phyloP scores from a whole-genome alignment of 2,888 invertebrate species.

The Acrocyrtus sp. region DNA sequence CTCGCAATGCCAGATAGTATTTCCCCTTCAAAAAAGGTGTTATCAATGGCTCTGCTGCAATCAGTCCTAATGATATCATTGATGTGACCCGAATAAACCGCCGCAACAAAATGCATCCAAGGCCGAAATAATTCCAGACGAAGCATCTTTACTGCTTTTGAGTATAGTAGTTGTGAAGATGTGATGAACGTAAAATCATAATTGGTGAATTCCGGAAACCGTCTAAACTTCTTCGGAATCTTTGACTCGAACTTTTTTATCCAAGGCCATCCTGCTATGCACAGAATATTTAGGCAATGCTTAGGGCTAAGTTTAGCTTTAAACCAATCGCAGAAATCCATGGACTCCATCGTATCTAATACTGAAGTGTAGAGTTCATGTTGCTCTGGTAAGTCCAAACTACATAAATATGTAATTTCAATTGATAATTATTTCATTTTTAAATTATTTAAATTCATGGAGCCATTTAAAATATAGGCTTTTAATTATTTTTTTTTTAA shows the following conservation, averaged over 20 bases:
- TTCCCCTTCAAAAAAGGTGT: background rate
- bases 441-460: too few species aligned
- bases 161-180: background rate
- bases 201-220: slow-evolving; percentile 2
- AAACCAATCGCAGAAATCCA: slow-evolving; percentile 22
- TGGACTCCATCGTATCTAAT: slow-evolving; percentile 13
- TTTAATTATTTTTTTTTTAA: too few species aligned
- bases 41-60: too few species aligned
- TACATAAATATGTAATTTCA: too few species aligned
- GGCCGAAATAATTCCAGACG: slow-evolving; percentile 23
- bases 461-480: too few species aligned
- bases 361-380: background rate
- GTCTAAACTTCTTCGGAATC: slow-evolving; percentile 6
- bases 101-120: slow-evolving; percentile 17
- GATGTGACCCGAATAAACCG: slow-evolving; percentile 4
- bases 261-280: slow-evolving; percentile 33
- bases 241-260: background rate
- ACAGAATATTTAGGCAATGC: background rate
- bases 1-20: slow-evolving; percentile 11
- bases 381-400: too few species aligned
- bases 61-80: background rate
- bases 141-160: background rate
- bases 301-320: background rate
- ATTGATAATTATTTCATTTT: too few species aligned
- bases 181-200: background rate